A percentile compares a stretch with the other conserved stretches of the same genome.
Conservation (phyloP, 2,888 invertebrate genomes). For the Selenia dentaria region DNA sequence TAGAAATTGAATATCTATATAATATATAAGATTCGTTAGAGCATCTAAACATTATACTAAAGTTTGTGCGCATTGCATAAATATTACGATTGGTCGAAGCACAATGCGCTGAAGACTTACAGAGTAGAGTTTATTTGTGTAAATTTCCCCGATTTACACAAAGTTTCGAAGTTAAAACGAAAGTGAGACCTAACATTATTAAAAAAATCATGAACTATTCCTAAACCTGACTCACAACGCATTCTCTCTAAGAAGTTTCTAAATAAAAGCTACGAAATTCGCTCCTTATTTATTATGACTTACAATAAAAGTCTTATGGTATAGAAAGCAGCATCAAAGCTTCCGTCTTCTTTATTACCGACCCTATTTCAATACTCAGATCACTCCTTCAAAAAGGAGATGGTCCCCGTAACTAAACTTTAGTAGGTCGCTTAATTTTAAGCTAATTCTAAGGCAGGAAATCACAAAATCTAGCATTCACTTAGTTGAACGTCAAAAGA, state of each 20-base stretch:
- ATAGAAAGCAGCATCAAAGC: constrained; percentile 67
- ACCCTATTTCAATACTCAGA: constrained; percentile 60
- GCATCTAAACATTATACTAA: constrained; percentile 41
- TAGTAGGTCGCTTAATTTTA: constrained; percentile 62
- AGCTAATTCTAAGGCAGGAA: constrained; percentile 70
- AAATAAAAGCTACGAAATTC: constrained; percentile 54
- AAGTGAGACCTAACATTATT: constrained; percentile 47
- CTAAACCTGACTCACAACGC: constrained; percentile 66
- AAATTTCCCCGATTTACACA: constrained; percentile 83
- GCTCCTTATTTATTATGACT: constrained; percentile 58
- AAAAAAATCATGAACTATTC: constrained; percentile 44
- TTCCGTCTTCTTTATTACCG: constrained; percentile 47
- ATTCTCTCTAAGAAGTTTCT: constrained; percentile 55
- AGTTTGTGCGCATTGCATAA: constrained; percentile 73
- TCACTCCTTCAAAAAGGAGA: constrained; percentile 67
- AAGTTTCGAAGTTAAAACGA: constrained; percentile 33
- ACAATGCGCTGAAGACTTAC: constrained; percentile 65
- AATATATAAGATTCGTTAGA: constrained; percentile 26
- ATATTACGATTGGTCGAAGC: constrained; percentile 64
- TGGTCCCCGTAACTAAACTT: constrained; percentile 76
- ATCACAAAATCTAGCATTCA: constrained; percentile 70
- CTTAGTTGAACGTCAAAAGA: constrained; percentile 56
- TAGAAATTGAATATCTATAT: constrained; percentile 13
- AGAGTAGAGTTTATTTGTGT: constrained; percentile 59
- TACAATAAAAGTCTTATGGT: constrained; percentile 63